These are phyloP conservation scores for Bombus sylvicola DNA, from an alignment of 1,140 invertebrate genomes.

Conservation along the genomic window DNA sequence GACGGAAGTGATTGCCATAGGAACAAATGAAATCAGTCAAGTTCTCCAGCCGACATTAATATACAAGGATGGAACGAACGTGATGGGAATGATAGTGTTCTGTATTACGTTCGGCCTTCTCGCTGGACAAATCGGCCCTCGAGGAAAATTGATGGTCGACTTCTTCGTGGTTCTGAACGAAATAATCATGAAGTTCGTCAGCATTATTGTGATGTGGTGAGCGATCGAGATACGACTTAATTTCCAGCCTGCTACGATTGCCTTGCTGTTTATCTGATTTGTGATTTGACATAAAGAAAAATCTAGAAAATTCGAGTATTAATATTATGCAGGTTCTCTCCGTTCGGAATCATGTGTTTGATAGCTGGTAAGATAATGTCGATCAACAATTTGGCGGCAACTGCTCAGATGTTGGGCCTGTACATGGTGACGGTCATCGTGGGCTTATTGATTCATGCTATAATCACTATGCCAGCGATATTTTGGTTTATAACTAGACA, in stretches of 20 bases:
- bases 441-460: constrained; percentile 86
- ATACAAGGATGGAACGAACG: constrained; percentile 84
- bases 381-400: constrained; percentile 85
- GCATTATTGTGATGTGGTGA: constrained; percentile 84
- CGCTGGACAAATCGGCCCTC: constrained; percentile 83
- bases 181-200: constrained; percentile 85
- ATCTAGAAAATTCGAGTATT: not conserved
- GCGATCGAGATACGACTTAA: constrained; percentile 35
- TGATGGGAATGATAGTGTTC: constrained; percentile 85
- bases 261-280: not conserved
- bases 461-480: constrained; percentile 86
- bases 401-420: constrained; percentile 86
- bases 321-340: constrained; percentile 84
- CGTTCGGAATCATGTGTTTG: constrained; percentile 88
- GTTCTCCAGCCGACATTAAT: constrained; percentile 76
- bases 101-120: constrained; percentile 84
- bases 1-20: constrained; percentile 74
- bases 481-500: constrained; percentile 85
- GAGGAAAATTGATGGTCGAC: constrained; percentile 84
- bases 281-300: not conserved
- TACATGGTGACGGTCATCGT: constrained; percentile 87
- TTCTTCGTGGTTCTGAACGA: constrained; percentile 85
- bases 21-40: constrained; percentile 69
- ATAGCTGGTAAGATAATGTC: constrained; percentile 88
- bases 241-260: not conserved